Conservation (phyloP, 2,113 vertebrate genomes). For the Stictonetta naevosa region DNA sequence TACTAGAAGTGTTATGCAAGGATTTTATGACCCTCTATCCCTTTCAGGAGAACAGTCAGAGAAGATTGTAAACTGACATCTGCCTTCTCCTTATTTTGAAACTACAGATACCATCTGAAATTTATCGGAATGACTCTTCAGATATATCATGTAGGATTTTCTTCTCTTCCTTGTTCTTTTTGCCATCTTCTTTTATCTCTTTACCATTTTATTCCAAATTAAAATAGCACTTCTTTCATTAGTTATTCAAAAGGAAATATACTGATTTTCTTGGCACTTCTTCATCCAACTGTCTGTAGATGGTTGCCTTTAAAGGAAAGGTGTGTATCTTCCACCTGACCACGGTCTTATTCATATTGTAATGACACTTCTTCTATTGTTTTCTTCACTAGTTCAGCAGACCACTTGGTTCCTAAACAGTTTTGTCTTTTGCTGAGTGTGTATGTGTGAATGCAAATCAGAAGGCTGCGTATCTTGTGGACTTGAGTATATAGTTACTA, state of each 20-base stretch:
- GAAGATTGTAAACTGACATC: neutral
- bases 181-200: neutral
- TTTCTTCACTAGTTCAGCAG: neutral
- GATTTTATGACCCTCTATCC: neutral
- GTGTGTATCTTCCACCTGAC: neutral
- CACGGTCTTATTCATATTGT: neutral
- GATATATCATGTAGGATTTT: neutral
- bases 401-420: neutral
- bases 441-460: neutral
- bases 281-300: neutral
- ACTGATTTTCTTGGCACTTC: neutral
- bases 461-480: neutral
- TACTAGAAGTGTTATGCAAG: neutral
- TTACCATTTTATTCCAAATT: neutral
- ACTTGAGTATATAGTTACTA: neutral
- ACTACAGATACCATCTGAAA: neutral
- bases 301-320: neutral
- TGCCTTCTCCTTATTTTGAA: neutral
- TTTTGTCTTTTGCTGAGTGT: neutral
- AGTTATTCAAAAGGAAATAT: neutral
- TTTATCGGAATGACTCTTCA: neutral
- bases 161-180: neutral
- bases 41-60: neutral
- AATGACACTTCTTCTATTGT: neutral
- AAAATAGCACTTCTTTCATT: neutral